These are phyloP conservation scores for Tinamus major DNA, from an alignment of 2,797 vertebrate genomes.

Conservation along the genomic window DNA sequence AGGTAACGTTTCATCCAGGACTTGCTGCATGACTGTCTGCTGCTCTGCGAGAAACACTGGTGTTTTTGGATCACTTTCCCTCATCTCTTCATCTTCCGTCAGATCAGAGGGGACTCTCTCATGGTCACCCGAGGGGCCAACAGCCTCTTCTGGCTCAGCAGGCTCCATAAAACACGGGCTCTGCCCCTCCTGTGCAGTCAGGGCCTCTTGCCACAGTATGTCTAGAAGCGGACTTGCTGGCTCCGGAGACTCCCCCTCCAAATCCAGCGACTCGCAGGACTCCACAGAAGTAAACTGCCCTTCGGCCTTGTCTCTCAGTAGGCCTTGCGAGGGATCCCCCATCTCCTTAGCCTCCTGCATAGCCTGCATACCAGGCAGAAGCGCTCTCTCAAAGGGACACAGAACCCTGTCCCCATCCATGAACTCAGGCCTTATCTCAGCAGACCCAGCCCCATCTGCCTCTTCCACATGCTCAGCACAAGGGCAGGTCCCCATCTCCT, in stretches of 20 bases:
- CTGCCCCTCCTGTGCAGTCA: not conserved
- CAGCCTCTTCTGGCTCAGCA: accelerated
- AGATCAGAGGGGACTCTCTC: not conserved
- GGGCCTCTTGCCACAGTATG: not conserved
- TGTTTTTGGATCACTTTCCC: not conserved
- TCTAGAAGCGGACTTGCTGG: not conserved
- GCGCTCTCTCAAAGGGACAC: not conserved
- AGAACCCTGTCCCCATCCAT: accelerated
- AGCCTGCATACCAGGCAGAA: not conserved
- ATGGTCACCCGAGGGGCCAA: not conserved
- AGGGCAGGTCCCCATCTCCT: not conserved
- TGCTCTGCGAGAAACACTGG: not conserved
- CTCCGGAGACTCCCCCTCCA: not conserved
- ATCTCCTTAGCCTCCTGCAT: not conserved
- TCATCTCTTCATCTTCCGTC: not conserved
- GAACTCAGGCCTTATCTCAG: accelerated
- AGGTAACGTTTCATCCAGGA: accelerated
- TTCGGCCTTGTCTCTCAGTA: not conserved
- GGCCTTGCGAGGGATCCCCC: accelerated
- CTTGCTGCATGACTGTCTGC: accelerated
- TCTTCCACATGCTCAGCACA: accelerated
- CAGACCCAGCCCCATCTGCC: accelerated
- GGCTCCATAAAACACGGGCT: accelerated
- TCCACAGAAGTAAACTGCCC: accelerated
- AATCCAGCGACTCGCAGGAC: not conserved